A percentile compares a stretch with the other conserved stretches of the same genome.
Conservation (phyloP, 2,888 invertebrate genomes). For the Sinotaia quadrata region DNA sequence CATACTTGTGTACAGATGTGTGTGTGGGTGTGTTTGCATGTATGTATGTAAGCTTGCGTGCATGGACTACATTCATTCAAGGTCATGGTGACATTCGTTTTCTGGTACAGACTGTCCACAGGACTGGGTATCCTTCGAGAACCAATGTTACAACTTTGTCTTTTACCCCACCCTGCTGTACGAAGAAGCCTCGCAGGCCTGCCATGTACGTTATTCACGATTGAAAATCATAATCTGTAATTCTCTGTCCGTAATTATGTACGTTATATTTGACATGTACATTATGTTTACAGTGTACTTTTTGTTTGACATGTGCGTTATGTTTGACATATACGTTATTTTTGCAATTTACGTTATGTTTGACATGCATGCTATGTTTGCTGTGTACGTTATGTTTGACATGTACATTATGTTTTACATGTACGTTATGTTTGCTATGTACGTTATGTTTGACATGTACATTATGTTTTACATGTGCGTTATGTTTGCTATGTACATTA, state of each 20-base stretch:
- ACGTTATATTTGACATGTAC: not conserved
- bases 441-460: not conserved
- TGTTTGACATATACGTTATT: too few species aligned
- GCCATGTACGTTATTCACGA: conserved; percentile 28
- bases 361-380: too few species aligned
- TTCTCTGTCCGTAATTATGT: not conserved
- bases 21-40: not conserved
- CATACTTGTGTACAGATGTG: not conserved
- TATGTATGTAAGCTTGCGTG: not conserved
- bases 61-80: not conserved
- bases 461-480: too few species aligned
- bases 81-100: not conserved
- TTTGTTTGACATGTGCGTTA: not conserved
- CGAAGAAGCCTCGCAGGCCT: conserved; percentile 73
- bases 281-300: not conserved
- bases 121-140: conserved; percentile 85
- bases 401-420: too few species aligned
- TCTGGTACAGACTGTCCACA: conserved; percentile 79
- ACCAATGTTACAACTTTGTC: conserved; percentile 89
- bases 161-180: conserved; percentile 87
- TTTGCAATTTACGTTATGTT: too few species aligned
- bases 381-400: too few species aligned
- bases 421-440: too few species aligned
- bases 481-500: not conserved
- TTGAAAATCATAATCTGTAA: not conserved